Conservation (phyloP, 2,113 vertebrate genomes). For the Rhodinocichla rosea region DNA sequence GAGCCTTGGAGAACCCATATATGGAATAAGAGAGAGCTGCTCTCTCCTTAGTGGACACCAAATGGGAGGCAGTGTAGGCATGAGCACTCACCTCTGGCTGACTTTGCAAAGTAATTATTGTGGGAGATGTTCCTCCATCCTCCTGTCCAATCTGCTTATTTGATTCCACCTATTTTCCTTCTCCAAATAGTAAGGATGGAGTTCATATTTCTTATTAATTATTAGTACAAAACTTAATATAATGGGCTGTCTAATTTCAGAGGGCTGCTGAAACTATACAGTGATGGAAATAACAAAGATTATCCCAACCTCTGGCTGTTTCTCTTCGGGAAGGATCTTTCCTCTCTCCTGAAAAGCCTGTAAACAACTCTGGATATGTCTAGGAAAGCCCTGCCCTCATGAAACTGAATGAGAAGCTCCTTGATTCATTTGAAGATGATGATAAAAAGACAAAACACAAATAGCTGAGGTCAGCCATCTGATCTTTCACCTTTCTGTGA, state of each 20-base stretch:
- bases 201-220: neutral
- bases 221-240: neutral
- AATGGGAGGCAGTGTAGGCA: neutral
- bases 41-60: neutral
- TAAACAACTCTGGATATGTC: rapidly evolving
- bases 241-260: neutral
- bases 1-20: neutral
- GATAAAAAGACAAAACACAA: conserved; percentile 7
- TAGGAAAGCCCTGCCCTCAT: neutral
- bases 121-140: neutral
- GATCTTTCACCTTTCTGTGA: conserved; percentile 11
- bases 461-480: neutral
- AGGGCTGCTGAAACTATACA: neutral
- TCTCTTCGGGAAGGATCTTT: neutral
- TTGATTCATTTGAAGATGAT: neutral
- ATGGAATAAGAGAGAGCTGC: neutral
- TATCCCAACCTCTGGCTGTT: neutral
- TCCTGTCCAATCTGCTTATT: neutral
- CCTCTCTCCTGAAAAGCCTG: neutral
- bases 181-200: neutral
- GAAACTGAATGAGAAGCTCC: neutral
- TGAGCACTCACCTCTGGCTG: neutral
- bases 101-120: neutral
- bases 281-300: neutral
- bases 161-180: neutral